These are phyloP conservation scores for Probosciger aterrimus DNA, from an alignment of 2,113 vertebrate species.

Conservation along the genomic window DNA sequence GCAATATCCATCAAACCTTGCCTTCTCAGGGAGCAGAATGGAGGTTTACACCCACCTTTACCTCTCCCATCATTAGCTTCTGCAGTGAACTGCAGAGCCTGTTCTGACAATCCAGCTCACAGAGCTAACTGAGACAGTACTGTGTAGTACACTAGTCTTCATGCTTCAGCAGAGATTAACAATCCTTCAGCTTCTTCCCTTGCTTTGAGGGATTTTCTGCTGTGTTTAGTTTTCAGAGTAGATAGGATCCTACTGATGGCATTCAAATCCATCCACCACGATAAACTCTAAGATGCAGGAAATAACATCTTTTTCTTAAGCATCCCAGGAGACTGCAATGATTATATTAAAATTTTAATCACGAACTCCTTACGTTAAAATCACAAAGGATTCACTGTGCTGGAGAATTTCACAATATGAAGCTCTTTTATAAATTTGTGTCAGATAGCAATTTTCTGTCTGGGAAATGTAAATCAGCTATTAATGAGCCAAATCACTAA, in stretches of 20 bases:
- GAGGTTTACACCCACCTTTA: background rate
- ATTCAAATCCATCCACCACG: conserved; percentile 27
- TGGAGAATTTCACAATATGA: conserved; percentile 65
- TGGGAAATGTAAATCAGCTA: conserved; percentile 77
- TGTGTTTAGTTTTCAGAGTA: conserved; percentile 13
- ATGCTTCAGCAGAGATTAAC: background rate
- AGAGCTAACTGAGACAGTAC: background rate
- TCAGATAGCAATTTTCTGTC: conserved; percentile 75
- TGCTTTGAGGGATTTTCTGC: background rate
- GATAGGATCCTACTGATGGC: conserved; percentile 1
- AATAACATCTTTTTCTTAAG: conserved; percentile 64
- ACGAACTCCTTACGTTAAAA: conserved; percentile 62
- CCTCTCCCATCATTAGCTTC: background rate
- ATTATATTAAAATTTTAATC: conserved; percentile 77
- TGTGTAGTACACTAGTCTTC: background rate
- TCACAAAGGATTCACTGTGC: conserved; percentile 71
- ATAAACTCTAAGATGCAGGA: conserved; percentile 41
- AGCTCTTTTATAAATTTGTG: conserved; percentile 71
- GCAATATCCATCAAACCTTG: background rate
- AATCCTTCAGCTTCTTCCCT: background rate
- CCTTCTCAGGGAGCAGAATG: background rate
- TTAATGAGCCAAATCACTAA: conserved; percentile 71
- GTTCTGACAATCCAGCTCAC: background rate
- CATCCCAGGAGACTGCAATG: conserved; percentile 59
- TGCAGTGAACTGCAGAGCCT: background rate